Conservation (phyloP, 2,888 invertebrate genomes). For the Drosophila phalerata region DNA sequence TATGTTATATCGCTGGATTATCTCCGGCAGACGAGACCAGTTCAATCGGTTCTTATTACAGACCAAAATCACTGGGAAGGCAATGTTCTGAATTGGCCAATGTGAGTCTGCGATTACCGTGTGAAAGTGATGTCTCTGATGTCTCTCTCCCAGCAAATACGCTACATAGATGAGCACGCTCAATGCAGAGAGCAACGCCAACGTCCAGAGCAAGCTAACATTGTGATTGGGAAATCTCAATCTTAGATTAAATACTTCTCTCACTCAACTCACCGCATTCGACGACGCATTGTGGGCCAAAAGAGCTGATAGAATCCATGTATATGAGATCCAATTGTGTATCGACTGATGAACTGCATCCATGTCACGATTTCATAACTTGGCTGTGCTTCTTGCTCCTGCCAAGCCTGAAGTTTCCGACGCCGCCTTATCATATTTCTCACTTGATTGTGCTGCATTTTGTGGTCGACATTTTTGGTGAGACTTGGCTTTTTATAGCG, state of each 20-base stretch:
- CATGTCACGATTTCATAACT: slow-evolving; percentile 28
- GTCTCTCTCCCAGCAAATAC: slow-evolving; percentile 71
- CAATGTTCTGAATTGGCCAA: slow-evolving; percentile 77
- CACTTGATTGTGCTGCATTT: slow-evolving; percentile 34
- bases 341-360: slow-evolving; percentile 50
- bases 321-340: slow-evolving; percentile 52
- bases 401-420: slow-evolving; percentile 27
- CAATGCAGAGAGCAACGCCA: slow-evolving; percentile 68
- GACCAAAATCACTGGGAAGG: slow-evolving; percentile 83
- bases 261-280: slow-evolving; percentile 64
- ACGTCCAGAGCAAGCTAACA: slow-evolving; percentile 72
- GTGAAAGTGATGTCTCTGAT: slow-evolving; percentile 69
- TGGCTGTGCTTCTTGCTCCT: not conserved
- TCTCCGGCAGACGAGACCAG: slow-evolving; percentile 78
- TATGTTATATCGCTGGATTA: slow-evolving; percentile 62
- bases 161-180: slow-evolving; percentile 70
- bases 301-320: slow-evolving; percentile 70
- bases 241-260: not conserved
- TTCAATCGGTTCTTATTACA: slow-evolving; percentile 84
- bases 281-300: slow-evolving; percentile 52
- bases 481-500: slow-evolving; percentile 41
- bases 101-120: slow-evolving; percentile 80
- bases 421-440: slow-evolving; percentile 17
- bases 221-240: not conserved
- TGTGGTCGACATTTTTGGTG: not conserved